Base-by-base conservation (phyloP, 1,140 invertebrate genomes). In the Daktulosphaira vitifoliae region DNA sequence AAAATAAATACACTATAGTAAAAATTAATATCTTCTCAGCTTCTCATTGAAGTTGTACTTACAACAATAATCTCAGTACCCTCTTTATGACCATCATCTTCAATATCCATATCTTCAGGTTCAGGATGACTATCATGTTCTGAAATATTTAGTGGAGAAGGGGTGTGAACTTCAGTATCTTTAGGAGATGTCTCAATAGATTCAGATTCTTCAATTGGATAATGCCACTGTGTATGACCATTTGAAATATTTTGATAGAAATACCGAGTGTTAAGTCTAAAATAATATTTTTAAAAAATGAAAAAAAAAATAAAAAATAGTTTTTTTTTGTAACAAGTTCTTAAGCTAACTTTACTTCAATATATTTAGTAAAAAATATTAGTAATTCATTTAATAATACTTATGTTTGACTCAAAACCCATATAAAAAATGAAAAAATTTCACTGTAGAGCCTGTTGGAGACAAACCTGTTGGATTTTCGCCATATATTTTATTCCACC, bases 341-440 rank as follows among this genome's bases (percentile, higher is more conserved):
- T 33, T 13, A 33, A 62, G 29, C 26, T 33, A 29, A 33, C n/a
- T 23, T 62, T 29, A 62, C 56, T 29, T 33, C 13, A 29, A 29
- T 56, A 20, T 33, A 16, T 42, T 33, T 22, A n/a, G 26, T 29
- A 62, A 48, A 42, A 46, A 33, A 62, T 29, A 59, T 59, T 26
- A 62, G 29, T 29, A 62, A 22, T 62, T 46, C 26, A 62, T 50
- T 62, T 22, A 62, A 62, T 62, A 22, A 62, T 62, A 62, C 56
- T 62, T 62, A 62, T 62, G 56, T 48, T 48, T 5, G 42, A 62
- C 56, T 62, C 56, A 37, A 33, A 48, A 62, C 44, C 42, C 56
- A 62, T 48, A 46, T 62, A 46, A 62, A 62, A 46, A 16, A 62
- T 62, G 56, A 62, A 62, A 62, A 62, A 62, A 62, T 62, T 38